A percentile compares a stretch with the other conserved stretches of the same genome.
Conservation (phyloP, 2,888 invertebrate genomes). For the Drosophila prostipennis region DNA sequence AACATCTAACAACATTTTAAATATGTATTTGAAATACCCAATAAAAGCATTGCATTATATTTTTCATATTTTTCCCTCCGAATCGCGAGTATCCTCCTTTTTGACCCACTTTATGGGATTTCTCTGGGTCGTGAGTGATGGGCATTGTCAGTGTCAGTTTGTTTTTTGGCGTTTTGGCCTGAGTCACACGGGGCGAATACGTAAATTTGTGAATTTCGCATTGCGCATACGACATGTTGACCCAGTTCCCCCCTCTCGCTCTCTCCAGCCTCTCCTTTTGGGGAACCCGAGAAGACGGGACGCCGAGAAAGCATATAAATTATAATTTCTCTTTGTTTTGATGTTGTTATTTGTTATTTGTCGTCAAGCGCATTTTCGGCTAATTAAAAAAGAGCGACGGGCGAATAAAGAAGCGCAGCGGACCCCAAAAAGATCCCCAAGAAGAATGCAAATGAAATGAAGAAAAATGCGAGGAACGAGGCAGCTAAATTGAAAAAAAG, state of each 20-base stretch:
- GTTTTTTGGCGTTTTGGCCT: not conserved
- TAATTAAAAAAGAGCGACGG: constrained; percentile 71
- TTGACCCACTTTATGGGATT: constrained; percentile 14
- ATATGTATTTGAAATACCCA: not conserved
- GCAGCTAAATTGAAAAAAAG: constrained; percentile 57
- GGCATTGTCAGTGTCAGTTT: constrained; percentile 22
- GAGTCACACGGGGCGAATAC: constrained; percentile 21
- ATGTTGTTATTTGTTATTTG: constrained; percentile 67
- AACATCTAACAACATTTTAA: too few species aligned
- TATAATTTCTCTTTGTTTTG: constrained; percentile 74
- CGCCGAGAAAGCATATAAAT: constrained; percentile 55
- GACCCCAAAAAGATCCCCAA: constrained; percentile 4
- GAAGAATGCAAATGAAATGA: constrained; percentile 47
- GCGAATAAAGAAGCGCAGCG: constrained; percentile 20
- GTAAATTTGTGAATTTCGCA: constrained; percentile 24
- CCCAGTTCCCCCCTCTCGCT: constrained; percentile 29
- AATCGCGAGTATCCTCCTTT: not conserved
- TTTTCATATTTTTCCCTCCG: not conserved
- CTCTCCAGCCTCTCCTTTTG: not conserved
- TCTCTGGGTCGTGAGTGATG: constrained; percentile 24
- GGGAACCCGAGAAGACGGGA: not conserved
- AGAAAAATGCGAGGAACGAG: constrained; percentile 33
- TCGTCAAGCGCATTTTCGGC: constrained; percentile 74
- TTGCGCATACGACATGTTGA: constrained; percentile 51
- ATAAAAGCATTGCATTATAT: not conserved